These are phyloP conservation scores for Hypocryptadius cinnamomeus DNA, from an alignment of 2,113 vertebrate species.

Conservation along the genomic window DNA sequence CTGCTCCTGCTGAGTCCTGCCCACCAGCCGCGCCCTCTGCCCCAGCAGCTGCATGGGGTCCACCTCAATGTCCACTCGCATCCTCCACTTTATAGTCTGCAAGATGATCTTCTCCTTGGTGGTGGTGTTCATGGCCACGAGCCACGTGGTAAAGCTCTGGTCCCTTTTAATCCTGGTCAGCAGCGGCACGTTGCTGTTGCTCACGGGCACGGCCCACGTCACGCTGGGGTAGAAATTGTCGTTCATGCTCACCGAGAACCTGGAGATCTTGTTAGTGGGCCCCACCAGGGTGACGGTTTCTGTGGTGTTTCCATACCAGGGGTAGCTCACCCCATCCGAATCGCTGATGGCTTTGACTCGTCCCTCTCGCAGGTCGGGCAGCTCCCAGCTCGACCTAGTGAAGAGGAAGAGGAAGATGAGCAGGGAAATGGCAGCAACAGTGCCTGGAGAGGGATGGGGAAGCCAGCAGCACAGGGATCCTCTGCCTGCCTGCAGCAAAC, in stretches of 20 bases:
- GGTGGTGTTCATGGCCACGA: slow-evolving; percentile 92
- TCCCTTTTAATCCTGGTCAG: slow-evolving; percentile 95
- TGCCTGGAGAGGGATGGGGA: rapidly evolving
- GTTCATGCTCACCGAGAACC: slow-evolving; percentile 96
- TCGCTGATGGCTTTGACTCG: slow-evolving; percentile 96
- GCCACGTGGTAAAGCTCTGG: slow-evolving; percentile 98
- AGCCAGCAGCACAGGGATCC: not conserved
- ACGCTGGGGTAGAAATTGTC: slow-evolving; percentile 99
- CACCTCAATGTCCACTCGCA: slow-evolving; percentile 92
- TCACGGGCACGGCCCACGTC: slow-evolving; percentile 97
- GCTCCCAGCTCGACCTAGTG: slow-evolving; percentile 95
- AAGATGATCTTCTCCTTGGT: slow-evolving; percentile 94
- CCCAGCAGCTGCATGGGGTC: slow-evolving; percentile 89
- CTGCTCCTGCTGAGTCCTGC: slow-evolving; percentile 92
- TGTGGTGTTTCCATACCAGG: slow-evolving; percentile 98
- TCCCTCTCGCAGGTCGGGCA: slow-evolving; percentile 90
- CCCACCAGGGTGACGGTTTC: slow-evolving; percentile 93
- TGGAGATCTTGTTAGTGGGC: slow-evolving; percentile 89
- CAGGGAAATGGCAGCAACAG: not conserved
- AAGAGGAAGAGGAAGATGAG: not conserved
- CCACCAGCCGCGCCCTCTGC: slow-evolving; percentile 85
- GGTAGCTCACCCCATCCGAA: slow-evolving; percentile 96
- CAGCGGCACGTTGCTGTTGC: slow-evolving; percentile 89
- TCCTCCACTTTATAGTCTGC: slow-evolving; percentile 97
- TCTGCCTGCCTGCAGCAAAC: not conserved